A percentile compares a stretch with the other conserved stretches of the same genome.
Evolutionary conservation across 2,797 vertebrate genomes (phyloP).

Genomic region (Pangasius macronema): DNA sequence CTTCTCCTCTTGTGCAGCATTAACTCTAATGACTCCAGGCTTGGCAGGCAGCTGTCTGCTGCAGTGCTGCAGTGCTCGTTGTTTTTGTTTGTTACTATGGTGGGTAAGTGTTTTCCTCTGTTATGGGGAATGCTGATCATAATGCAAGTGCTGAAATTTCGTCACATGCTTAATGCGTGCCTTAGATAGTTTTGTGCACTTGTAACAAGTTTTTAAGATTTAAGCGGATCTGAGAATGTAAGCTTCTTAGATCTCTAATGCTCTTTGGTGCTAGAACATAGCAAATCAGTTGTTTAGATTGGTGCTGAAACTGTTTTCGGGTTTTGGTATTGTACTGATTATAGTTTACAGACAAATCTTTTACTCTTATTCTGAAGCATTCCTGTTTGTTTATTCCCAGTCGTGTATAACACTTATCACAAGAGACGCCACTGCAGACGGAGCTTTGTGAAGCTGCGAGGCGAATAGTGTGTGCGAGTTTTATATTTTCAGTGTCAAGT

Average conservation of each 20-base stretch:
- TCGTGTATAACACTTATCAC: too few relatives aligned
- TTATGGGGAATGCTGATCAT: conserved; percentile 17
- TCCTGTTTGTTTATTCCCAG: neutral
- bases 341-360: neutral
- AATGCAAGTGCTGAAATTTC: conserved; percentile 7
- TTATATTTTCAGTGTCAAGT: neutral
- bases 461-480: neutral
- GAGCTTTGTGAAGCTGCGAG: neutral
- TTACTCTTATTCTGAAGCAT: neutral
- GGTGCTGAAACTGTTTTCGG: neutral
- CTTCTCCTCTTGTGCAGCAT: conserved; percentile 59
- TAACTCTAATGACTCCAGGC: conserved; percentile 39
- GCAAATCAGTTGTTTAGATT: conserved; percentile 31
- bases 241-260: conserved; percentile 28
- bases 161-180: neutral
- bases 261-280: conserved; percentile 14
- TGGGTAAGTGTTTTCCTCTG: conserved; percentile 13
- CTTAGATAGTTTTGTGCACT: neutral
- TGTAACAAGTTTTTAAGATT: conserved; percentile 3
- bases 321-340: neutral
- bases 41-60: conserved; percentile 39
- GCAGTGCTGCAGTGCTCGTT: conserved; percentile 34
- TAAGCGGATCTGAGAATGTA: conserved; percentile 3
- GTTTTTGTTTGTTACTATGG: conserved; percentile 31
- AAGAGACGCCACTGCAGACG: neutral